Conservation (phyloP, 2,113 vertebrate genomes). For the Dermatemys mawii region DNA sequence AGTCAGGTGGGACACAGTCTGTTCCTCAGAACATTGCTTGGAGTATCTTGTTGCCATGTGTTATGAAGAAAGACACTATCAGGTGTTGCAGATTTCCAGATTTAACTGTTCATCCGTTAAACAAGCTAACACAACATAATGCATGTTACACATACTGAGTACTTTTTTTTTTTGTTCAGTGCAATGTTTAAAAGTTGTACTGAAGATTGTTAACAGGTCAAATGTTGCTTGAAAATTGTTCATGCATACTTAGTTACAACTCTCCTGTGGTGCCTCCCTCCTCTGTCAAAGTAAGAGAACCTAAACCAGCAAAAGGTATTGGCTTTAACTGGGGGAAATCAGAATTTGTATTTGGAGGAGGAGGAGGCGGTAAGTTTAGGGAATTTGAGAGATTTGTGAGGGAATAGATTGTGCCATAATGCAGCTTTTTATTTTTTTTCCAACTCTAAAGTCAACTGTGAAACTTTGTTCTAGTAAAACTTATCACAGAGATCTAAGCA, state of each 20-base stretch:
- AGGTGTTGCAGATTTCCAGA: neutral
- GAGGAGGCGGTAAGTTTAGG: neutral
- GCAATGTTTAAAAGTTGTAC: neutral
- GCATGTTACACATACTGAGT: neutral
- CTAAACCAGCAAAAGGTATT: neutral
- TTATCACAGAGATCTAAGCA: neutral
- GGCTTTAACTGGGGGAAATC: neutral
- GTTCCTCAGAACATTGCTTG: neutral
- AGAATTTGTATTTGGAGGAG: neutral
- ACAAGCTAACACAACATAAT: neutral
- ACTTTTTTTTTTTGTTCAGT: neutral
- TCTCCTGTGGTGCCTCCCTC: neutral
- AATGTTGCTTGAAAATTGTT: neutral
- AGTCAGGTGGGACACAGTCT: neutral
- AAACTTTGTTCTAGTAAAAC: neutral
- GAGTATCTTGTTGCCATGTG: neutral
- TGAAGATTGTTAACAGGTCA: neutral
- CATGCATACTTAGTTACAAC: neutral
- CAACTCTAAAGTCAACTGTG: neutral
- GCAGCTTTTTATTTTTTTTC: too few species aligned
- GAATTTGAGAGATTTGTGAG: neutral
- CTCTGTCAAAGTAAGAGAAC: neutral
- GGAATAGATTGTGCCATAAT: neutral
- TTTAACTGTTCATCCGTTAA: neutral
- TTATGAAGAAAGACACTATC: neutral